Conservation (phyloP, 2,113 vertebrate species). For the Microcebus ravelobensis region DNA sequence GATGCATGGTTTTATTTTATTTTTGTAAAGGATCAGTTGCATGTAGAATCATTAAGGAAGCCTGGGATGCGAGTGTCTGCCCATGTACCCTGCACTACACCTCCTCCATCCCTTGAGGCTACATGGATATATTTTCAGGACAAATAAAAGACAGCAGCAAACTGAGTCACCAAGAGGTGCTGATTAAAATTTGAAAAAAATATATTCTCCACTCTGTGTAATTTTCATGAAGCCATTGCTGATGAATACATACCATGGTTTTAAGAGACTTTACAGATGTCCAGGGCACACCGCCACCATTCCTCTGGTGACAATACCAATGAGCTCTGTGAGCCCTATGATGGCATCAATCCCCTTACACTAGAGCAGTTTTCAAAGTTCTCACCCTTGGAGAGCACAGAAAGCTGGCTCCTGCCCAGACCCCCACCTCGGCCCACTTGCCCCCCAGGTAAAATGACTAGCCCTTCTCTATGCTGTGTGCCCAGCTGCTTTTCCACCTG, state of each 20-base stretch:
- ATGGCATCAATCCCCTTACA: background rate
- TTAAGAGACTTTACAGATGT: background rate
- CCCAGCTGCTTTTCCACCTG: background rate
- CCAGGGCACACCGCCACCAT: background rate
- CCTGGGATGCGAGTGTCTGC: background rate
- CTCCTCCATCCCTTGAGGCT: background rate
- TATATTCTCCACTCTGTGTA: background rate
- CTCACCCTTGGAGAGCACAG: background rate
- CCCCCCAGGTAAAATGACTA: background rate
- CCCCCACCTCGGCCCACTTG: accelerated
- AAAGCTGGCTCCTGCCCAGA: background rate
- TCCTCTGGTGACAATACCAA: background rate
- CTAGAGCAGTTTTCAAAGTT: background rate
- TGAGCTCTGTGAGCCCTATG: background rate
- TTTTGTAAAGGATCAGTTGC: background rate
- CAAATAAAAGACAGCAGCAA: conserved; percentile 37
- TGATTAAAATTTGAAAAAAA: background rate
- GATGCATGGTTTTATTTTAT: background rate
- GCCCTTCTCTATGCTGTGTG: background rate
- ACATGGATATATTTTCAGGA: conserved; percentile 36
- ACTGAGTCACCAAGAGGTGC: background rate
- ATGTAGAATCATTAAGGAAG: background rate
- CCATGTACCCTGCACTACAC: background rate
- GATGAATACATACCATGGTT: background rate
- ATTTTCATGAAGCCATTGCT: background rate